These are phyloP conservation scores for Notothenia coriiceps DNA, from an alignment of 2,113 vertebrate species.

Conservation along the genomic window DNA sequence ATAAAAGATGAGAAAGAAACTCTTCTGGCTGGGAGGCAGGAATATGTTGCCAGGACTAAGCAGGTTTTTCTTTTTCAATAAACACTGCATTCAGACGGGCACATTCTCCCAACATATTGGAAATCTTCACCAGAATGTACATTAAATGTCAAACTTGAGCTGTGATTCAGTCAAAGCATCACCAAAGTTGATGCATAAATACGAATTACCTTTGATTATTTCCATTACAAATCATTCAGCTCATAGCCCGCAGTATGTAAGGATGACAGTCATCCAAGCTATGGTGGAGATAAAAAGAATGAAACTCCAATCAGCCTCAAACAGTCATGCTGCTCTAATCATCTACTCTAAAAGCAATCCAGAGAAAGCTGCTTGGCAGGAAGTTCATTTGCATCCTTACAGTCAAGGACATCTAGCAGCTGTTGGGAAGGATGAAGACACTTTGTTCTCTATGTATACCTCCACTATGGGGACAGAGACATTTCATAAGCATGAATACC, in stretches of 20 bases:
- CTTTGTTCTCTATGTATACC: background rate
- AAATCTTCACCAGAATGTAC: conserved; percentile 31
- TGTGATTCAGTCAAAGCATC: conserved; percentile 1
- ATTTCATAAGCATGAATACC: background rate
- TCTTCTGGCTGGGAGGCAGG: conserved; percentile 52
- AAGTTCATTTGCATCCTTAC: conserved; percentile 40
- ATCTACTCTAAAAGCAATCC: conserved; percentile 21
- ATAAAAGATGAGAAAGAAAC: conserved; percentile 67
- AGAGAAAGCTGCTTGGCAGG: conserved; percentile 31
- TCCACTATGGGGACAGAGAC: background rate
- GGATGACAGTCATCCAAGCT: conserved; percentile 11
- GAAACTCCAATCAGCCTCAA: conserved; percentile 19
- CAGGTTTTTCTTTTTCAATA: conserved; percentile 33
- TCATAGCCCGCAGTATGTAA: background rate
- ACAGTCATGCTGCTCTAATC: conserved; percentile 35
- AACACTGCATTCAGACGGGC: conserved; percentile 37
- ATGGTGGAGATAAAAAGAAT: background rate
- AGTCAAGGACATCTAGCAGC: conserved; percentile 38
- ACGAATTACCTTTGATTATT: conserved; percentile 17
- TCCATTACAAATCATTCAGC: conserved; percentile 4
- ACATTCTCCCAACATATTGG: conserved; percentile 14
- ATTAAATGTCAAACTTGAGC: conserved; percentile 11
- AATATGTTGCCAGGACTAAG: conserved; percentile 32
- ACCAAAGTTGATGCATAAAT: background rate
- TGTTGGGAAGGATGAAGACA: conserved; percentile 7